Conservation (phyloP, 2,113 vertebrate genomes). For the Erpornis zantholeuca region DNA sequence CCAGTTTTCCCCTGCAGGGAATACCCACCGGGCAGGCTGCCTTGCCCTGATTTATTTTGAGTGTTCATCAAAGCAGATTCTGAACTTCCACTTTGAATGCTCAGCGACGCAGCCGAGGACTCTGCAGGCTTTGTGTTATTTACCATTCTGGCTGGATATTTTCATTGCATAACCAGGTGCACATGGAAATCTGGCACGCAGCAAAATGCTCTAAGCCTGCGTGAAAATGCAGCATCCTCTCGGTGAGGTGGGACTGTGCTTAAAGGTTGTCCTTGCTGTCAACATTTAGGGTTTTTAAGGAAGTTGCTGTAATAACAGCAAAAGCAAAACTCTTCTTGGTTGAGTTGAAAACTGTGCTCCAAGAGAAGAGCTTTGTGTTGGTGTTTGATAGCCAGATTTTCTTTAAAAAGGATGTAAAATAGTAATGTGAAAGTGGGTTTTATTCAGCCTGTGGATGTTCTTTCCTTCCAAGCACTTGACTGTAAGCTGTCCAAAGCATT, state of each 20-base stretch:
- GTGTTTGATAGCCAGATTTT: background rate
- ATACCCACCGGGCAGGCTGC: background rate
- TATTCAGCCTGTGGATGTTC: background rate
- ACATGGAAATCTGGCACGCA: slow-evolving; percentile 46
- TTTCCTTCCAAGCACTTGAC: background rate
- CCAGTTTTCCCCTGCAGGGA: background rate
- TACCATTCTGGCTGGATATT: slow-evolving; percentile 47
- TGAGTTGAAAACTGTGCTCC: background rate
- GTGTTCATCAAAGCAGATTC: background rate
- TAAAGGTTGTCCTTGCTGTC: background rate
- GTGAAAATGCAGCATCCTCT: background rate
- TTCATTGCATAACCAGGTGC: slow-evolving; percentile 67
- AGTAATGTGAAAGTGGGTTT: background rate
- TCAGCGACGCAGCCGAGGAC: background rate
- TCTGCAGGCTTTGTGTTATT: background rate
- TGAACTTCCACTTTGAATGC: background rate
- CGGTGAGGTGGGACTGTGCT: background rate
- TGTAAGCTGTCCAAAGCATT: background rate
- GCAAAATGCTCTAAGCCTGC: background rate
- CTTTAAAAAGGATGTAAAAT: background rate
- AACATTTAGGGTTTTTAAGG: background rate
- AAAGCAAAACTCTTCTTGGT: background rate
- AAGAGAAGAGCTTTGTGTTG: background rate
- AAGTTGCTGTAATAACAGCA: background rate
- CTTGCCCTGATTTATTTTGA: background rate